Conservation (phyloP, 2,113 vertebrate species). For the Octodon degus region DNA sequence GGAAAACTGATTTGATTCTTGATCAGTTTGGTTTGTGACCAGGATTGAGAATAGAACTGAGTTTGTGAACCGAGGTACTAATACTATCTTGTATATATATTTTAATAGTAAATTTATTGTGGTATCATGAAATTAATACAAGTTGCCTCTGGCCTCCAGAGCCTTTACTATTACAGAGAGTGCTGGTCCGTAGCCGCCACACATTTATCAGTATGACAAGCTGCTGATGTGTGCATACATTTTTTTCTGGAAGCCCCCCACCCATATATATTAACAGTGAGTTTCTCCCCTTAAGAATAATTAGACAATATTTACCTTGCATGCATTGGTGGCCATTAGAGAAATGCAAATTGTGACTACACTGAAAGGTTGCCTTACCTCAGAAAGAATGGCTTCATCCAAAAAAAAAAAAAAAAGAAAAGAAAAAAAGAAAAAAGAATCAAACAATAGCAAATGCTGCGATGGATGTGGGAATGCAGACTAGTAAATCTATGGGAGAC, state of each 20-base stretch:
- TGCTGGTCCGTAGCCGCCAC: not conserved
- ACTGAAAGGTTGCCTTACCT: not conserved
- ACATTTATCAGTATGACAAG: not conserved
- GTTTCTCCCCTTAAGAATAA: not conserved
- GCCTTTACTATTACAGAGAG: not conserved
- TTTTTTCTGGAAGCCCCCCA: not conserved
- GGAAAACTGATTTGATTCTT: not conserved
- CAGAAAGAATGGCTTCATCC: not conserved
- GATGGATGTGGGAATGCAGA: not conserved
- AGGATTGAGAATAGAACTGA: not conserved
- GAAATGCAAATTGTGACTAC: not conserved
- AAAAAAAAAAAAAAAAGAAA: too few species aligned
- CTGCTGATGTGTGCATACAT: not conserved
- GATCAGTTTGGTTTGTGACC: not conserved
- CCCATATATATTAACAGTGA: not conserved
- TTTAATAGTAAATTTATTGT: not conserved
- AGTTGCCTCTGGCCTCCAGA: not conserved
- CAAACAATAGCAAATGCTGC: not conserved
- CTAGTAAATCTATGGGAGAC: not conserved
- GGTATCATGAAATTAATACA: not conserved
- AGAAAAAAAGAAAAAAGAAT: not conserved
- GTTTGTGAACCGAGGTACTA: not conserved
- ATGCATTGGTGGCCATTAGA: not conserved
- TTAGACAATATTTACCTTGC: not conserved
- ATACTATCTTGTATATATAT: not conserved